These are phyloP conservation scores for Melipona beecheii DNA, from an alignment of 2,888 invertebrate genomes.

Conservation along the genomic window DNA sequence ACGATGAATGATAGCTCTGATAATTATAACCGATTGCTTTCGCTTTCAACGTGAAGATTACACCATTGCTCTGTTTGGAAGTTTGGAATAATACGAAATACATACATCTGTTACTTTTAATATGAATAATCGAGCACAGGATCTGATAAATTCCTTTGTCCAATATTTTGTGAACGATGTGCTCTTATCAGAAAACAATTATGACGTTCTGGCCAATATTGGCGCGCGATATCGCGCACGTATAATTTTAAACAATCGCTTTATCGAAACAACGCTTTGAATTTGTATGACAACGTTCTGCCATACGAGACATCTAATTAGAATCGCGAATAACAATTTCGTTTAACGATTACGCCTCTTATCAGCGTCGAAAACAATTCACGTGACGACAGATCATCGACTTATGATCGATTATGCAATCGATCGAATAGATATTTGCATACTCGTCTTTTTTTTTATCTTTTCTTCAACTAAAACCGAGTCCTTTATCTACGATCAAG, in stretches of 20 bases:
- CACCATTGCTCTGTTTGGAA: no score
- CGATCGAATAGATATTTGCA: no score
- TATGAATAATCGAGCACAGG: no score
- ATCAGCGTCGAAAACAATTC: conserved; percentile 2
- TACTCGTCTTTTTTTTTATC: no score
- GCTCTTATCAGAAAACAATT: background rate
- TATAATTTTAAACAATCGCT: background rate
- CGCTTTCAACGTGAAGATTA: no score
- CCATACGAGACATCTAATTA: conserved; percentile 25
- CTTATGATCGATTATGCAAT: background rate
- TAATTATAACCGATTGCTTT: background rate
- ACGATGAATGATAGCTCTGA: background rate
- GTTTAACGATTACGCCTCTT: conserved; percentile 3
- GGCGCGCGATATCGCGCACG: background rate
- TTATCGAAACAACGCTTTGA: background rate
- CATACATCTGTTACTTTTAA: no score
- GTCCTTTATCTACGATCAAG: no score
- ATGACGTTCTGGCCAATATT: background rate
- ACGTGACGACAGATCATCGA: background rate
- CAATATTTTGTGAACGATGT: background rate
- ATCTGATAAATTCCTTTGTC: no score
- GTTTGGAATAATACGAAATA: no score
- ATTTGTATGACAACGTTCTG: conserved; percentile 4
- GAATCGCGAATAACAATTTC: conserved; percentile 10
- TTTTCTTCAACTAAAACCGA: no score